Evolutionary conservation across 2,888 invertebrate genomes (phyloP).

Genomic region (Pyrrhosoma nymphula): DNA sequence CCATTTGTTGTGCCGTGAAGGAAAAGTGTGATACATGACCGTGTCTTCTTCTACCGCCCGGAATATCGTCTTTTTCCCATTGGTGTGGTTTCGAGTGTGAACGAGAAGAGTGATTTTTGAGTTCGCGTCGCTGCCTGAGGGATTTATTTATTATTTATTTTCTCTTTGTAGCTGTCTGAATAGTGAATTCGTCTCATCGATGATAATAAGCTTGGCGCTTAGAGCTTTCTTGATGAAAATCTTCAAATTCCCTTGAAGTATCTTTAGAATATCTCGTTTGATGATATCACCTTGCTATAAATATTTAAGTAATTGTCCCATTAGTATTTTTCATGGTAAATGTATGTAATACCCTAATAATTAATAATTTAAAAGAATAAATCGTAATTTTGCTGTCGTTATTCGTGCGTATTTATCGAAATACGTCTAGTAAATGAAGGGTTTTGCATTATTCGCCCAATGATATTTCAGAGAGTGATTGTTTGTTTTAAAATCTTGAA

Average conservation of each 20-base stretch:
- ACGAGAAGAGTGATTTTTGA: not conserved
- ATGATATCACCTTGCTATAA: not conserved
- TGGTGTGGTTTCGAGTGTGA: not conserved
- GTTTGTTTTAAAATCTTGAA: not conserved
- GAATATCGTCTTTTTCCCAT: not conserved
- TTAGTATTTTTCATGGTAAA: not conserved
- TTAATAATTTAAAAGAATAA: not conserved
- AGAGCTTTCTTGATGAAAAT: not conserved
- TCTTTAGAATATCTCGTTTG: not conserved
- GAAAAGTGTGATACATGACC: not conserved
- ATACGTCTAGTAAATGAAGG: not conserved
- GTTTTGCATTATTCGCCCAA: not conserved
- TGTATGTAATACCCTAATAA: not conserved
- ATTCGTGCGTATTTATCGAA: not conserved
- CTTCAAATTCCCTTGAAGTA: not conserved
- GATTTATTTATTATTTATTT: not conserved
- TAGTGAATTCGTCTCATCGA: not conserved
- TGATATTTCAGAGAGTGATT: not conserved
- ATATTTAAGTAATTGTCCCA: not conserved
- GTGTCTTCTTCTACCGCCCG: not conserved
- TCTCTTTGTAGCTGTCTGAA: not conserved
- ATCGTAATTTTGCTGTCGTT: not conserved
- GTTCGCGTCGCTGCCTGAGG: not conserved
- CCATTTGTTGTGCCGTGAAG: constrained; percentile 15
- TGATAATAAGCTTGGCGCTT: not conserved